Percentiles rank a stretch among this genome's conserved stretches.
Evolutionary conservation across 2,888 invertebrate genomes (phyloP).

Genomic region (Iphiclides podalirius): DNA sequence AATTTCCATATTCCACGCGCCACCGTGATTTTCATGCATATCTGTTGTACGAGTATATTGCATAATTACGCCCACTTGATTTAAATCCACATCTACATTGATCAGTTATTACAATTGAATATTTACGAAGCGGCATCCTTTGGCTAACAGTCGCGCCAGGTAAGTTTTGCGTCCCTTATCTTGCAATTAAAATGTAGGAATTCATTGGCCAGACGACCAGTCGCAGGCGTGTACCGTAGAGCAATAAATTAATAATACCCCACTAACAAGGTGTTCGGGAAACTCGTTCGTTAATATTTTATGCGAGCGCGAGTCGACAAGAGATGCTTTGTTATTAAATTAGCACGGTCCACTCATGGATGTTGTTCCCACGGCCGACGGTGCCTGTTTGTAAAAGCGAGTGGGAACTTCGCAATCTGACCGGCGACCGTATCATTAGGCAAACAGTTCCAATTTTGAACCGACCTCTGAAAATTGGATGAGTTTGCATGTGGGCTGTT

Average conservation of each 20-base stretch:
- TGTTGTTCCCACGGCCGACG: conserved; percentile 40
- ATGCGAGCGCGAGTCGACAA: conserved; percentile 41
- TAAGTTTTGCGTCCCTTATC: conserved; percentile 10
- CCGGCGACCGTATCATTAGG: conserved; percentile 5
- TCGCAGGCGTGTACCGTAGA: conserved; percentile 21
- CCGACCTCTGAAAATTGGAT: too few relatives aligned
- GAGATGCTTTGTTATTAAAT: conserved; percentile 56
- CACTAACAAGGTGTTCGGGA: conserved; percentile 57
- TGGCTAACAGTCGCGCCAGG: neutral
- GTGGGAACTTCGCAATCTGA: conserved; percentile 14
- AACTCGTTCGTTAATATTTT: conserved; percentile 53
- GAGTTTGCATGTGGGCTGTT: too few relatives aligned
- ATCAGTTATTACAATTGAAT: too few relatives aligned
- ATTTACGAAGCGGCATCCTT: conserved; percentile 9
- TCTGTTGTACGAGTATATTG: too few relatives aligned
- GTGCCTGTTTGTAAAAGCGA: conserved; percentile 16
- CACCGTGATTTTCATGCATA: too few relatives aligned
- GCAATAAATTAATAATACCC: conserved; percentile 56
- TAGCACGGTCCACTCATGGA: conserved; percentile 44
- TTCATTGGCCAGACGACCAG: neutral
- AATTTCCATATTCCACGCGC: too few relatives aligned
- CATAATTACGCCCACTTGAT: too few relatives aligned
- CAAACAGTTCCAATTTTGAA: neutral
- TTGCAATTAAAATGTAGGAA: conserved; percentile 16
- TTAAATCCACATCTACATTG: too few relatives aligned